Base-by-base conservation (phyloP, 1,140 invertebrate genomes). In the Diachasmimorpha longicaudata region DNA sequence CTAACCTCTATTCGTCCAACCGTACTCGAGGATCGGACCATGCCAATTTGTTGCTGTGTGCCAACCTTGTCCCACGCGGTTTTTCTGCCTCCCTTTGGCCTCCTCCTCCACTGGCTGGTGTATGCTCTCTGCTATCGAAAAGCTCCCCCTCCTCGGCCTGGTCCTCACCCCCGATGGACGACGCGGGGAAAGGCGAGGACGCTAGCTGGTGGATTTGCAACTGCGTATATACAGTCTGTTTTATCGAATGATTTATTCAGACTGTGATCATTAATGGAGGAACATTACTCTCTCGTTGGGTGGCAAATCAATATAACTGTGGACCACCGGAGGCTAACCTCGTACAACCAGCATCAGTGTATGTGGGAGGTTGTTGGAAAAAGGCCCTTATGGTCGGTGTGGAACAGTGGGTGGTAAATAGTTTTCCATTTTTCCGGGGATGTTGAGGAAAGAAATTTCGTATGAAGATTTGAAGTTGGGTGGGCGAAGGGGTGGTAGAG, bases 191-290 rank as follows among this genome's bases (percentile, higher is more conserved):
- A 2, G 6, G 31, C 31, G 31, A 31, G 31, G 31, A n/a, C n/a
- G n/a, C n/a, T 31, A 31, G 31, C 31, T 31, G 31, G 2, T n/a
- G 58, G 58, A 52, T 52, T 63, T 63, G 58, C 23, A 55, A 63
- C 58, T 63, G 37, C 10, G 70, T 72, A 77, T 55, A 58, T 79
- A 82, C 75, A 80, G 80, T 84, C 81, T 81, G 85, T 86, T 87
- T 87, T 87, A 83, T 85, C 83, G 81, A 87, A 86, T 87, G 85
- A 87, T 86, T 86, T 85, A 87, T 87, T 86, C 81, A 84, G 78
- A 78, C 80, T 80, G 79, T 81, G 81, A 87, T 86, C 86, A 87
- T 85, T 87, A 87, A 86, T 85, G 84, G 82, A 82, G 76, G 80
- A 84, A 84, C 84, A 87, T 87, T 86, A 87, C 83, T 85, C 83